A percentile compares a stretch with the other conserved stretches of the same genome.
Conservation (phyloP, 2,888 invertebrate genomes). For the Trachelus iudaicus region DNA sequence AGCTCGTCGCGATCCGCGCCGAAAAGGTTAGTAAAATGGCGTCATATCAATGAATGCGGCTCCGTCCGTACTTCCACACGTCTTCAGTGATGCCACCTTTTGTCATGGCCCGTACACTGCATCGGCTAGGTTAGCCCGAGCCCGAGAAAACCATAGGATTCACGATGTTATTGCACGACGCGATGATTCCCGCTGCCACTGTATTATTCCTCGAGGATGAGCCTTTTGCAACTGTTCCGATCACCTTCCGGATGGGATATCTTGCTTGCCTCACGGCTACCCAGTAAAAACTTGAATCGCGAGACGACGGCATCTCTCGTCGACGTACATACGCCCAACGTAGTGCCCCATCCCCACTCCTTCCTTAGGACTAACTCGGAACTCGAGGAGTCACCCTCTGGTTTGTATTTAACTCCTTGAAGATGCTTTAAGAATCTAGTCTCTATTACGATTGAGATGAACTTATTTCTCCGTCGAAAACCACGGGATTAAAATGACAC, state of each 20-base stretch:
- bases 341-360: conserved; percentile 17
- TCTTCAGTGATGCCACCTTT: conserved; percentile 58
- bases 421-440: neutral
- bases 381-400: conserved; percentile 4
- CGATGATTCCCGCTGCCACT: neutral
- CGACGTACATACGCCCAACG: conserved; percentile 35
- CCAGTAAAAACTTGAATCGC: conserved; percentile 37
- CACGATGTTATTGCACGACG: neutral
- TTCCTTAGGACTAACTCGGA: neutral
- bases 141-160: conserved; percentile 1
- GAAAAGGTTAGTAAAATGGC: conserved; percentile 66
- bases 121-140: conserved; percentile 42
- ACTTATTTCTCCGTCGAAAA: neutral
- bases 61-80: conserved; percentile 44
- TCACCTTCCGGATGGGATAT: conserved; percentile 11
- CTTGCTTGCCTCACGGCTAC: conserved; percentile 22
- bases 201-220: neutral
- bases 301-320: conserved; percentile 44
- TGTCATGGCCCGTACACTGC: conserved; percentile 40
- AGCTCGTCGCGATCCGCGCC: conserved; percentile 45
- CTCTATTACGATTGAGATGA: neutral
- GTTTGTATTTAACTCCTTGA: conserved; percentile 1
- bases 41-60: conserved; percentile 57
- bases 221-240: neutral
- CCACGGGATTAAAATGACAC: neutral